phyloP scores from a whole-genome alignment of 2,797 vertebrate species.

The Oceanodroma leucorhoa region DNA sequence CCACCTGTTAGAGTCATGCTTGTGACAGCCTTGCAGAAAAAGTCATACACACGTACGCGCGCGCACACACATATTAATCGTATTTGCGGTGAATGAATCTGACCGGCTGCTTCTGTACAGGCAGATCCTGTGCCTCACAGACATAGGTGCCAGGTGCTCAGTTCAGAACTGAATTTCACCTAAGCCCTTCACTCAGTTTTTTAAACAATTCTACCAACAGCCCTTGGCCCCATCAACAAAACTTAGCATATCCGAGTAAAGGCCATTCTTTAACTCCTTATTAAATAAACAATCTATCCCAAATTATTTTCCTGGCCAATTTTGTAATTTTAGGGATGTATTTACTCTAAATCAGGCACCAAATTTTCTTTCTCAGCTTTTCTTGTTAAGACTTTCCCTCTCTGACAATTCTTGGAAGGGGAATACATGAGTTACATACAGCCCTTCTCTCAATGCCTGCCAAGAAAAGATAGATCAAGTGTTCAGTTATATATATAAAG shows the following conservation, averaged over 20 bases:
- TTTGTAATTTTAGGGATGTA: not conserved
- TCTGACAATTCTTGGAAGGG: not conserved
- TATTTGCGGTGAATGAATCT: not conserved
- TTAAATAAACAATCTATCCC: not conserved
- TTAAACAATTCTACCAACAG: not conserved
- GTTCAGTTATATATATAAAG: conserved; percentile 7
- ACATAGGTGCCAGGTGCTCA: not conserved
- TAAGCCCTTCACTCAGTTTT: not conserved
- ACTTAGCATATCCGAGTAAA: not conserved
- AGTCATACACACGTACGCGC: not conserved
- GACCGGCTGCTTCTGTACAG: not conserved
- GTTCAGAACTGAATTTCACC: not conserved
- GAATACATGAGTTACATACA: not conserved
- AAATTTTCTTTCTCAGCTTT: not conserved
- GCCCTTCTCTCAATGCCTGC: not conserved
- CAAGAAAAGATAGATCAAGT: conserved; percentile 32
- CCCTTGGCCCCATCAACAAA: not conserved
- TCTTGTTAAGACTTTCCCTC: not conserved
- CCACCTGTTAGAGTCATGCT: not conserved
- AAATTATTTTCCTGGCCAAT: not conserved
- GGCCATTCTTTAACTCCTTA: not conserved
- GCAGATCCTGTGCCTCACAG: not conserved
- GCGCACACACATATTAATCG: not conserved
- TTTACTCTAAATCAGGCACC: not conserved
- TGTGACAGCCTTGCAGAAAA: not conserved